Percentiles rank a stretch among this genome's conserved stretches.
Conservation (phyloP, 2,888 invertebrate species). For the Operophtera brumata region DNA sequence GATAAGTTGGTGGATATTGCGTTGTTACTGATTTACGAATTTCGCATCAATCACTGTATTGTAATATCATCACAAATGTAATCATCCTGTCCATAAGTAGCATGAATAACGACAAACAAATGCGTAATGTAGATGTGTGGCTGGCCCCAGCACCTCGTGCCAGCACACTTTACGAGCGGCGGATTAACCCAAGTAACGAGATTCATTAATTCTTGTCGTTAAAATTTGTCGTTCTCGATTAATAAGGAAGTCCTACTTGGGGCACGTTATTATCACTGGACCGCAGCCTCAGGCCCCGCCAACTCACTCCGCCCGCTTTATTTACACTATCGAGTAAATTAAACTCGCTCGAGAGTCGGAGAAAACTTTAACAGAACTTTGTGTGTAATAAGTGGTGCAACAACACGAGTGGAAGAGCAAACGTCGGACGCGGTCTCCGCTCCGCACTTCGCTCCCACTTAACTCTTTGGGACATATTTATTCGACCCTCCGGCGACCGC, state of each 20-base stretch:
- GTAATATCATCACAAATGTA: too few species aligned
- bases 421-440: constrained; percentile 79
- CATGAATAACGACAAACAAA: constrained; percentile 37
- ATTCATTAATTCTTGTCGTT: constrained; percentile 83
- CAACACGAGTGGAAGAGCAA: constrained; percentile 81
- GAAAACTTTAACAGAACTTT: constrained; percentile 80
- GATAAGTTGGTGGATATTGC: too few species aligned
- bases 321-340: constrained; percentile 82
- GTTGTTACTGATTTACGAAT: too few species aligned
- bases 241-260: constrained; percentile 77
- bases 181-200: constrained; percentile 82
- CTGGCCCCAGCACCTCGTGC: constrained; percentile 68
- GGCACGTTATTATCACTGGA: constrained; percentile 78
- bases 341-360: constrained; percentile 79
- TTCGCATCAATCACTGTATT: too few species aligned
- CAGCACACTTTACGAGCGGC: constrained; percentile 78
- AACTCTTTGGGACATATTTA: constrained; percentile 82
- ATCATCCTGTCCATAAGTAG: constrained; percentile 21
- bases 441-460: constrained; percentile 77
- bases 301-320: constrained; percentile 79
- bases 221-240: constrained; percentile 82
- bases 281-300: constrained; percentile 70
- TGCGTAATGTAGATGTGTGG: constrained; percentile 44
- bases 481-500: constrained; percentile 80
- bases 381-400: constrained; percentile 82